phyloP scores from a whole-genome alignment of 2,888 invertebrate species.

The Geotrupes spiniger region DNA sequence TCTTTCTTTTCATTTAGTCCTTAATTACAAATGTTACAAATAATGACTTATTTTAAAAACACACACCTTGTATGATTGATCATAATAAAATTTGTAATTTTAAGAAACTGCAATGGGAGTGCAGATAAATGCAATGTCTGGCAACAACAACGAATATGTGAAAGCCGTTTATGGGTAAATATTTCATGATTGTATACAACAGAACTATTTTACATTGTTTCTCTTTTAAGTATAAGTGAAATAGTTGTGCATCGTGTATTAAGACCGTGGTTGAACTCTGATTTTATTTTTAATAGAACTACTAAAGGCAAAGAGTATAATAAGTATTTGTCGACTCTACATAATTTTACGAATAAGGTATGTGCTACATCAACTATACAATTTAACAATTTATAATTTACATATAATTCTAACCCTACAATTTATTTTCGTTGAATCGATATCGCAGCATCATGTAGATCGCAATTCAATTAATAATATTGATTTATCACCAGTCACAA shows the following conservation, averaged over 20 bases:
- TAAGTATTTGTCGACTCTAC: slow-evolving; percentile 50
- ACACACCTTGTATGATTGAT: no score
- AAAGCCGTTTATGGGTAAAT: slow-evolving; percentile 47
- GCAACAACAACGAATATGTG: slow-evolving; percentile 50
- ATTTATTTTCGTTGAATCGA: no score
- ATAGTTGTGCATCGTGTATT: slow-evolving; percentile 26
- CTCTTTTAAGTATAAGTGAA: slow-evolving; percentile 17
- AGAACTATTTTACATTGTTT: slow-evolving; percentile 3
- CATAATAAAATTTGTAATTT: slow-evolving; percentile 16
- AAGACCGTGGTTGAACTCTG: slow-evolving; percentile 51
- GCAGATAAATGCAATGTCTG: slow-evolving; percentile 47
- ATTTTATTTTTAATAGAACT: slow-evolving; percentile 49
- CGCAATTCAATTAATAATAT: no score
- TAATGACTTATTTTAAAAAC: no score
- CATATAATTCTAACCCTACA: no score
- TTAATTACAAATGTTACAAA: no score
- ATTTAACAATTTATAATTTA: no score
- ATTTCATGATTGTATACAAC: background rate
- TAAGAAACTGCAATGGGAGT: slow-evolving; percentile 61
- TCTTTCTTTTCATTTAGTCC: no score
- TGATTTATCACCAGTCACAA: no score
- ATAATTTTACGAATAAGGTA: slow-evolving; percentile 54
- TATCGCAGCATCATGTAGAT: no score
- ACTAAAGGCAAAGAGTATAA: slow-evolving; percentile 47
- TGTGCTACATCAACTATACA: no score